Base-by-base conservation (phyloP, 2,113 vertebrate species). In the Hippocampus barbouri region DNA sequence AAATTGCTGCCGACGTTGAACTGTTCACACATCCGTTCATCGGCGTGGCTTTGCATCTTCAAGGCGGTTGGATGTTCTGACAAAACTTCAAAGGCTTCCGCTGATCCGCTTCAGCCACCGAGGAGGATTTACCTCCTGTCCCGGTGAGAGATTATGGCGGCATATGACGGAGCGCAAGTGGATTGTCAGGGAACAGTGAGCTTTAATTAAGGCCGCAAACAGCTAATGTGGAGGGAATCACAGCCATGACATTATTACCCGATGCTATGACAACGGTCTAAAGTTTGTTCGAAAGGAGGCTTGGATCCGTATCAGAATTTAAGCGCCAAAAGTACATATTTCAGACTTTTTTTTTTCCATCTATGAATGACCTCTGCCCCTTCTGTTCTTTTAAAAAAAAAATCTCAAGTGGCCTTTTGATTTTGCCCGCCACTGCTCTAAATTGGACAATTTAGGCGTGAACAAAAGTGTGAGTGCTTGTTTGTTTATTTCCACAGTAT, bases 101-200 rank as follows among this genome's bases (percentile, higher is more conserved):
- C 27, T 61, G 27, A 30, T 18, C 59, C 59, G 27, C 59, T 27
- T 30, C 56, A 59, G 30, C 56, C 23, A 59, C 12, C 10, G 12
- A 27, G 56, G 14, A 27, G 56, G 56, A 59, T 59, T 59, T 18
- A 5, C 10, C 56, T 12, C 11, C 27, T 5, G 27, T 61, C n/a
- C 56, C 27, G 15, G 27, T 30, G 59, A 34, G 59, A 61, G 59
- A 61, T 61, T 18, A 61, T 3, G 27, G 59, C 59, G 6, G 34
- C 34, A 38, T 38, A 38, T 30, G 25, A 61, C 59, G 15, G 15
- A 61, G 27, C 27, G 59, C 9, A 11, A 61, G 7, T 34, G 6
- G 27, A 61, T 61, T 61, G 59, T 61, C 59, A 20, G 27, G 59
- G 59, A 34, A 61, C 59, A 61, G 20, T 61, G 59, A 61, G 15